These are phyloP conservation scores for Nixonia krombeini DNA, from an alignment of 1,140 invertebrate genomes.

Conservation along the genomic window DNA sequence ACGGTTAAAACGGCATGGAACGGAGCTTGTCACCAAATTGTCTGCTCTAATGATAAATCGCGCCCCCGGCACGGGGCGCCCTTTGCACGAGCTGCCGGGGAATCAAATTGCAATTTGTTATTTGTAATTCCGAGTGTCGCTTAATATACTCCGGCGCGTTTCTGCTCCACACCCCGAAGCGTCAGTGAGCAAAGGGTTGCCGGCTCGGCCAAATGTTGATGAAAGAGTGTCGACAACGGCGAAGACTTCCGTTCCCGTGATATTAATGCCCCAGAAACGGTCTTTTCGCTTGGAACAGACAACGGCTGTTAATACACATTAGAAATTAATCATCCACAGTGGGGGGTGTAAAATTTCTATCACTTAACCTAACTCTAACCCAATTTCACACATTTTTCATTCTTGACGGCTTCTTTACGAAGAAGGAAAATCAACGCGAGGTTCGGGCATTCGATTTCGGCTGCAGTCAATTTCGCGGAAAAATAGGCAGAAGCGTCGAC, in stretches of 20 bases:
- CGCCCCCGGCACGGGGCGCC: constrained; percentile 28
- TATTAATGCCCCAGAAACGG: too few relatives aligned
- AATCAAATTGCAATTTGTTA: constrained; percentile 74
- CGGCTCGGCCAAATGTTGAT: constrained; percentile 23
- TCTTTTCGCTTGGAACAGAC: too few relatives aligned
- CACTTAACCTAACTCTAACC: too few relatives aligned
- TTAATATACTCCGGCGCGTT: constrained; percentile 64
- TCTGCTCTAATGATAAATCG: constrained; percentile 70
- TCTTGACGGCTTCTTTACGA: too few relatives aligned
- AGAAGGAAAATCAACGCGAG: not conserved
- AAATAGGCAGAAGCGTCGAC: constrained; percentile 8
- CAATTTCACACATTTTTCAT: too few relatives aligned
- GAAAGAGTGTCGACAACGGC: constrained; percentile 14
- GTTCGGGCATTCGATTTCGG: not conserved
- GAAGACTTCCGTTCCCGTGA: too few relatives aligned
- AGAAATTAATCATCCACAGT: too few relatives aligned
- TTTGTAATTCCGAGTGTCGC: constrained; percentile 73
- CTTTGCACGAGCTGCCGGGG: constrained; percentile 45
- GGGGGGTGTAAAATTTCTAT: too few relatives aligned
- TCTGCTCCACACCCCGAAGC: constrained; percentile 36
- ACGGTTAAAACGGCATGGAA: constrained; percentile 29
- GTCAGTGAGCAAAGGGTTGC: constrained; percentile 31
- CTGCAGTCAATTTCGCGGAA: not conserved
- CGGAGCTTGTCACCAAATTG: constrained; percentile 67
- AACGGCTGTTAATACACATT: too few relatives aligned